These are phyloP conservation scores for Sebastes taczanowskii DNA, from an alignment of 2,797 vertebrate species.

Conservation along the genomic window DNA sequence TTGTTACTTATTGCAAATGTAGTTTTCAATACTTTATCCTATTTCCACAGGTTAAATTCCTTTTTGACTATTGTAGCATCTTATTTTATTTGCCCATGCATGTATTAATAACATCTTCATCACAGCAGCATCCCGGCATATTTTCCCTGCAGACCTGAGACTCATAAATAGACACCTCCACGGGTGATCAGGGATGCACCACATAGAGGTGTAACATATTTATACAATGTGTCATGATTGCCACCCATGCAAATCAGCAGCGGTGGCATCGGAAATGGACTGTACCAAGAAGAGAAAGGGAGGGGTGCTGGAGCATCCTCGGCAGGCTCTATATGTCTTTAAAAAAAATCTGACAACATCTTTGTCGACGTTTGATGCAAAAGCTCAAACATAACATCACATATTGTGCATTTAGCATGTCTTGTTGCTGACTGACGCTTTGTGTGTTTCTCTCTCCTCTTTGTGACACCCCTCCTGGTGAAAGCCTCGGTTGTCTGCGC, in stretches of 20 bases:
- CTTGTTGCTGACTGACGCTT: fast-evolving
- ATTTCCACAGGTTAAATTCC: neutral
- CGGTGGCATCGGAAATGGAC: conserved; percentile 72
- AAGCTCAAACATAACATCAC: fast-evolving
- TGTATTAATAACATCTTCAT: neutral
- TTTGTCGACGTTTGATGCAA: fast-evolving
- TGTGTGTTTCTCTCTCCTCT: neutral
- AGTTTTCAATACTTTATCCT: neutral
- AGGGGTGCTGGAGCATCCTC: neutral
- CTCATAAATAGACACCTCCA: conserved; percentile 4
- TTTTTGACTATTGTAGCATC: neutral
- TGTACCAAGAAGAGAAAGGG: conserved; percentile 53
- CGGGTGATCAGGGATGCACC: conserved; percentile 1
- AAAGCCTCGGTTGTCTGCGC: conserved; percentile 14
- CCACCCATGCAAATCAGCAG: conserved; percentile 63
- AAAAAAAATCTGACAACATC: neutral
- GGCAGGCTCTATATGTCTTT: neutral
- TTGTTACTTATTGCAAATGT: neutral
- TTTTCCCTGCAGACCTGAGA: conserved; percentile 7
- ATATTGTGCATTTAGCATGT: fast-evolving
- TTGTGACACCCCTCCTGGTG: conserved; percentile 22
- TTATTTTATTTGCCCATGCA: neutral
- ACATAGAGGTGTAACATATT: conserved; percentile 63
- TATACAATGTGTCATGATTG: conserved; percentile 67
- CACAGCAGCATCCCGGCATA: neutral